Evolutionary conservation across 1,140 invertebrate genomes (phyloP).

Genomic region (Pseudomyrmex sp.): DNA sequence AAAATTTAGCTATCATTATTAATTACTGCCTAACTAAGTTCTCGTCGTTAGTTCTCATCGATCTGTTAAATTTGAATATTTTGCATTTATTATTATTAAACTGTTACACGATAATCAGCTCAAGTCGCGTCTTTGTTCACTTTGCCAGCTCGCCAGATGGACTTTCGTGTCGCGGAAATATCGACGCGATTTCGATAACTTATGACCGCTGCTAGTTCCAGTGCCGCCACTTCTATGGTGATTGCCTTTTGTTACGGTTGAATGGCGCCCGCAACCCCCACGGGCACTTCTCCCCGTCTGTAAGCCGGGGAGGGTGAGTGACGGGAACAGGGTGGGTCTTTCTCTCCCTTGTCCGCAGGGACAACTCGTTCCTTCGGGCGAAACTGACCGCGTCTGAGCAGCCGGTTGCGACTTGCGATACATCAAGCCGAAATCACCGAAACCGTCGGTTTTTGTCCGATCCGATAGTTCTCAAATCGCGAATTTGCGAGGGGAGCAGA

Average conservation of each 20-base stretch:
- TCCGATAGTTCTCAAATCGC: background rate
- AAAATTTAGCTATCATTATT: slow-evolving; percentile 23
- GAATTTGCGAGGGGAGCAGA: slow-evolving; percentile 9
- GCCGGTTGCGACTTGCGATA: slow-evolving; percentile 67
- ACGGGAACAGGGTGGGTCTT: slow-evolving; percentile 47
- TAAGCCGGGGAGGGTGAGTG: slow-evolving; percentile 1
- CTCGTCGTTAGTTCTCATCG: background rate
- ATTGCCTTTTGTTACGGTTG: slow-evolving; percentile 82
- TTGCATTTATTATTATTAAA: slow-evolving; percentile 6
- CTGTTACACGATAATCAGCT: slow-evolving; percentile 14
- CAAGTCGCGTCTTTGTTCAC: slow-evolving; percentile 37
- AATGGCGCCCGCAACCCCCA: slow-evolving; percentile 70
- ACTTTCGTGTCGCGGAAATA: slow-evolving; percentile 72
- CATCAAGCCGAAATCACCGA: slow-evolving; percentile 68
- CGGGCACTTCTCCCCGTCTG: slow-evolving; percentile 23
- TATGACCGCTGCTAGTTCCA: slow-evolving; percentile 76
- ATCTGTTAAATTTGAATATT: slow-evolving; percentile 5
- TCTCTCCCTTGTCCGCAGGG: slow-evolving; percentile 44
- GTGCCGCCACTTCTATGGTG: slow-evolving; percentile 78
- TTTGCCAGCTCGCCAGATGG: slow-evolving; percentile 1
- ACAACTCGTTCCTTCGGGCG: slow-evolving; percentile 74
- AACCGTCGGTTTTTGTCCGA: slow-evolving; percentile 26
- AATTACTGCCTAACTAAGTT: slow-evolving; percentile 26
- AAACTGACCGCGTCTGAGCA: slow-evolving; percentile 77
- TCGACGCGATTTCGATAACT: slow-evolving; percentile 80